Conservation (phyloP, 2,797 vertebrate species). For the Prionace glauca region DNA sequence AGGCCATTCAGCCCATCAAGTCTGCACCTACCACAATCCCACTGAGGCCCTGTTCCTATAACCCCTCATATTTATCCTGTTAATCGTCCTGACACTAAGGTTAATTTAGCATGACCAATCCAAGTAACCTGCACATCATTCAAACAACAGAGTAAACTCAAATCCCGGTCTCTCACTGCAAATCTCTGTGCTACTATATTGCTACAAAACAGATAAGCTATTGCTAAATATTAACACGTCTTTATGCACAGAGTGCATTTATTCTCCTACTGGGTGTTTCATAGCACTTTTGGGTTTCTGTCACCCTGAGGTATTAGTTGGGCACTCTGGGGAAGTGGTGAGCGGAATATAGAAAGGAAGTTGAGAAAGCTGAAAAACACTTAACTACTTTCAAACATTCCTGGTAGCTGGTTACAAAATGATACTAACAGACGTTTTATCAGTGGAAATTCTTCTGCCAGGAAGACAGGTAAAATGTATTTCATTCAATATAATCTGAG, state of each 20-base stretch:
- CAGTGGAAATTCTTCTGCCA: not conserved
- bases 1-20: too few relatives aligned
- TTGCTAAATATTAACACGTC: not conserved
- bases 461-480: not conserved
- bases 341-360: not conserved
- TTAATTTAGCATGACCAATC: too few relatives aligned
- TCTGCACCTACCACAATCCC: too few relatives aligned
- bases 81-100: too few relatives aligned
- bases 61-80: too few relatives aligned
- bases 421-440: not conserved
- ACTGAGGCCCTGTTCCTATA: too few relatives aligned
- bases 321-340: not conserved
- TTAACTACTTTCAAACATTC: not conserved
- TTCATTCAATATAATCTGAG: not conserved
- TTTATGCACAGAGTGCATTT: not conserved
- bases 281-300: not conserved
- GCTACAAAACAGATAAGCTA: not conserved
- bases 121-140: too few relatives aligned
- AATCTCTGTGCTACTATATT: not conserved
- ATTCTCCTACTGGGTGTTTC: not conserved
- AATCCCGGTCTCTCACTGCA: not conserved
- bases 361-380: not conserved
- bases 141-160: not conserved
- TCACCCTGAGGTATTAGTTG: not conserved
- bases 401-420: not conserved